Evolutionary conservation across 2,797 vertebrate genomes (phyloP), one percentile per base, ranked within the genome.

Genomic region (Gobio occitaniae): DNA sequence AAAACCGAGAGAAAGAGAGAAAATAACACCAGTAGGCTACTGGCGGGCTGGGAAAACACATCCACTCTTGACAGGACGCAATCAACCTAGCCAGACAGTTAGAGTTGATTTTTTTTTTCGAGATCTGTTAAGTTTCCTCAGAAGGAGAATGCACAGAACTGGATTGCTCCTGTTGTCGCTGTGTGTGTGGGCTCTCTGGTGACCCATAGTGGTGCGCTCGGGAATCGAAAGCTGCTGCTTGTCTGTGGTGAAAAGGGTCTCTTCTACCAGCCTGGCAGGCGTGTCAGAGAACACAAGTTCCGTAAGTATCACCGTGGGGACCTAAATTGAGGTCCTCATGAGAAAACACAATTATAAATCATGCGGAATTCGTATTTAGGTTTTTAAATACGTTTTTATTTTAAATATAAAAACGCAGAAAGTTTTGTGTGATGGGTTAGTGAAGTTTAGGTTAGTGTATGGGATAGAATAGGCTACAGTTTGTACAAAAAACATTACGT

Each of bases 171-270:
- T 86, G 59, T 9, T 85, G 44, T 25, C 44, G 12, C 78, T 82
- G 32, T 83, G 84, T 63, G 74, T 2, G 25, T 25, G 25, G 19
- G 69, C n/a, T 88, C 66, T 81, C 74, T 88, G 80, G 66, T 86
- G 86, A 74, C 83, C 11, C 84, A 71, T 1, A 63, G 84, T 50
- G 83, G 84, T 21, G 74, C 61, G 11, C 82, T 87, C 2, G 72
- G 88, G 29, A 76, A 65, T 36, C 79, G 66, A 50, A 56, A 72
- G 48, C 80, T 89, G 80, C 83, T 89, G 9, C 65, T 87, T 3
- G 83, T 88, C 44, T 88, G 88, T 63, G 90, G 88, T 2, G 86
- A 90, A 36, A 87, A 84, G 78, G 87, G 86, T 4, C 54, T 90
- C 25, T 87, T 89, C 78, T 89, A 86, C 56, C 87, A 85, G 48